phyloP scores from a whole-genome alignment of 2,797 vertebrate species.

The Onychomys leucogaster region DNA sequence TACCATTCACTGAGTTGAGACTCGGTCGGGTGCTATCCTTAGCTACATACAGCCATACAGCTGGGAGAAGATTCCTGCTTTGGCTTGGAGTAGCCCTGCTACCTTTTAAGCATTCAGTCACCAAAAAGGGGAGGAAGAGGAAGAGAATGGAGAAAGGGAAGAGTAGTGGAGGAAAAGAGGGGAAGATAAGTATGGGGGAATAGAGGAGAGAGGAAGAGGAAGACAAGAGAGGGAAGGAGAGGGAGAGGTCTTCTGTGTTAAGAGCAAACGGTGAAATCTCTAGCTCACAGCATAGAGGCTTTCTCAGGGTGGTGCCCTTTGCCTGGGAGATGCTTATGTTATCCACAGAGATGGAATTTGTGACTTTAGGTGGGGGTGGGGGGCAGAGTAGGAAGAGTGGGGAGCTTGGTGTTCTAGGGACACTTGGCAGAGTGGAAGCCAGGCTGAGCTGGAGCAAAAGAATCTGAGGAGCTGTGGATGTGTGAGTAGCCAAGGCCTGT shows the following conservation, averaged over 20 bases:
- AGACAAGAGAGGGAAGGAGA: neutral
- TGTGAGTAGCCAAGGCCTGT: too few species aligned
- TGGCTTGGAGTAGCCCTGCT: neutral
- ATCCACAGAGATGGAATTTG: neutral
- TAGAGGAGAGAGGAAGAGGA: neutral
- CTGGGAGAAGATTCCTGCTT: neutral
- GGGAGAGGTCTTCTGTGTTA: neutral
- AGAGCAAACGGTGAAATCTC: neutral
- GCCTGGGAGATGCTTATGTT: neutral
- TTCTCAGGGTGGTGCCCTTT: neutral
- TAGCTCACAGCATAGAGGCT: neutral
- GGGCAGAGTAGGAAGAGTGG: neutral
- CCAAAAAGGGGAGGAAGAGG: neutral
- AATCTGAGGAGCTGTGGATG: neutral
- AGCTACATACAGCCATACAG: neutral
- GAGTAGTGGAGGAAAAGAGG: neutral
- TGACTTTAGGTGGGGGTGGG: neutral
- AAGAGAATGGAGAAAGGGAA: neutral
- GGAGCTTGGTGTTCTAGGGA: neutral
- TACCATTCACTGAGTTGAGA: neutral
- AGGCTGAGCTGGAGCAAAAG: neutral
- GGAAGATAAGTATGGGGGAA: neutral
- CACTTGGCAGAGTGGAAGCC: neutral
- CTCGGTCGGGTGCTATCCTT: rapidly evolving
- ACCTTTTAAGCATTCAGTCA: neutral